A percentile compares a stretch with the other conserved stretches of the same genome.
Evolutionary conservation across 2,888 invertebrate species (phyloP).

Genomic region (Conistra vaccinii): DNA sequence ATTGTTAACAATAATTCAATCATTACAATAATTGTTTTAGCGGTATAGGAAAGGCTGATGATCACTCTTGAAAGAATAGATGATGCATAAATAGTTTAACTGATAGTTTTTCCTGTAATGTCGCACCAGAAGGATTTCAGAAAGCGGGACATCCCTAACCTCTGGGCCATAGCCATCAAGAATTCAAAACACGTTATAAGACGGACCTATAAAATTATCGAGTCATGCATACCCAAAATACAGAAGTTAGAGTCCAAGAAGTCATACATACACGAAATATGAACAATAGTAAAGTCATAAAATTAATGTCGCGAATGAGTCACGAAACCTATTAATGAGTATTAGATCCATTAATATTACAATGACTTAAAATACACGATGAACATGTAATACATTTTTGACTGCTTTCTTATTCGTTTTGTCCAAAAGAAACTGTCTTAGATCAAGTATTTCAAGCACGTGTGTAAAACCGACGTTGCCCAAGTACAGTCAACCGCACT

Average conservation of each 20-base stretch:
- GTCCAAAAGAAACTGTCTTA: background rate
- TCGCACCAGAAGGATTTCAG: background rate
- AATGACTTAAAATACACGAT: background rate
- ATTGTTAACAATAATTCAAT: background rate
- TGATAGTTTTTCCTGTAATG: background rate
- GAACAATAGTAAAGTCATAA: conserved; percentile 7
- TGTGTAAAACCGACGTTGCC: background rate
- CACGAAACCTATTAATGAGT: background rate
- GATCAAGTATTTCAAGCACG: conserved; percentile 21
- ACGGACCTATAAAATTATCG: background rate
- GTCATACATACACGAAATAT: conserved; percentile 14
- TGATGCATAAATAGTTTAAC: background rate
- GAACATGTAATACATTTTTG: background rate
- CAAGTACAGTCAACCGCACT: background rate
- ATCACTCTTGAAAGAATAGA: background rate
- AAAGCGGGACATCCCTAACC: background rate
- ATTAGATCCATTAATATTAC: background rate
- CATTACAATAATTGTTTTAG: background rate
- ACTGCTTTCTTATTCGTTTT: background rate
- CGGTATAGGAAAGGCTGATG: background rate
- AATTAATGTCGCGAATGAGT: background rate
- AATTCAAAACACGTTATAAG: background rate
- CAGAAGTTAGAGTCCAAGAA: background rate
- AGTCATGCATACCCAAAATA: conserved; percentile 7
- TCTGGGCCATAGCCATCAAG: background rate